Conservation (phyloP, 2,888 invertebrate species). For the Sarcophaga variegata region DNA sequence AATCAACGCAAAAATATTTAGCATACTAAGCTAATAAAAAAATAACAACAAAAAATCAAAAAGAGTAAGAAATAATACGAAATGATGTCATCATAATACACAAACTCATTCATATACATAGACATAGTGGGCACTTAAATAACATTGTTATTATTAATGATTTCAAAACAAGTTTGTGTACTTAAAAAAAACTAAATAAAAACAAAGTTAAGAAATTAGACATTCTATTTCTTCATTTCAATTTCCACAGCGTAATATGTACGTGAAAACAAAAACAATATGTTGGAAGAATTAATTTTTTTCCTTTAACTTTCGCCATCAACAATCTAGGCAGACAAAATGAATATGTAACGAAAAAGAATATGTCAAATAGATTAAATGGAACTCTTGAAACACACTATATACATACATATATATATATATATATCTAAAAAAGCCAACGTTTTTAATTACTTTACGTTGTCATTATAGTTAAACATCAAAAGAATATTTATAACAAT, state of each 20-base stretch:
- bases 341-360: background rate
- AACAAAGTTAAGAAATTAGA: conserved; percentile 8
- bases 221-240: background rate
- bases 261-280: background rate
- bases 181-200: conserved; percentile 31
- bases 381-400: too few relatives aligned
- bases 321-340: background rate
- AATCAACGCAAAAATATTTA: conserved; percentile 31
- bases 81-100: conserved; percentile 66
- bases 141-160: conserved; percentile 50
- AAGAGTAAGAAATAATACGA: conserved; percentile 58
- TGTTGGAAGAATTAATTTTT: background rate
- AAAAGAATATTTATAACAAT: too few relatives aligned
- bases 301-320: background rate
- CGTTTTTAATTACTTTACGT: too few relatives aligned
- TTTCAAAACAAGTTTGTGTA: conserved; percentile 54
- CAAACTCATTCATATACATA: background rate
- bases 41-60: conserved; percentile 28
- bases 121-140: conserved; percentile 13
- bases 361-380: too few relatives aligned
- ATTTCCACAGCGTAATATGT: background rate
- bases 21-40: conserved; percentile 13
- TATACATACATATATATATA: too few relatives aligned
- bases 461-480: too few relatives aligned
- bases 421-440: too few relatives aligned